phyloP scores from a whole-genome alignment of 2,797 vertebrate species.

The Poliocrania exsul region DNA sequence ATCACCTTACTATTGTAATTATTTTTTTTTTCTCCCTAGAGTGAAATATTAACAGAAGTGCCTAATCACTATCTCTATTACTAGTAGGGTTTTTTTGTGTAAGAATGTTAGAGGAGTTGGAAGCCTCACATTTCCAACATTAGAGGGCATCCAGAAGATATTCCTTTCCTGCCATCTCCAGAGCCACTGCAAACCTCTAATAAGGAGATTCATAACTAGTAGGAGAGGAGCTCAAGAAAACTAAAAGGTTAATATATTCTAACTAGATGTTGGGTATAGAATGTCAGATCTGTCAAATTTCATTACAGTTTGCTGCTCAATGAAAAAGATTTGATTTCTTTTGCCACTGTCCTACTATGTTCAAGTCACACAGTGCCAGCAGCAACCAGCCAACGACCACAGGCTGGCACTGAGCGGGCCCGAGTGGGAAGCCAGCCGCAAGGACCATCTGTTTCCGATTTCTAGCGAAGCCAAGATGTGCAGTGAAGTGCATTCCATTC shows the following conservation, averaged over 20 bases:
- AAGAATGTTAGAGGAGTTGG: neutral
- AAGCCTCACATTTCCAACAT: neutral
- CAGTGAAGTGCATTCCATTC: slow-evolving; percentile 83
- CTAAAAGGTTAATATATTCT: slow-evolving; percentile 89
- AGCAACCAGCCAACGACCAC: slow-evolving; percentile 88
- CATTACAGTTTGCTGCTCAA: slow-evolving; percentile 86
- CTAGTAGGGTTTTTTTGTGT: neutral
- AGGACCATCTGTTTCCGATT: slow-evolving; percentile 92
- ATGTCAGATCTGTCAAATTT: slow-evolving; percentile 88
- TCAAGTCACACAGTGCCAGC: slow-evolving; percentile 87
- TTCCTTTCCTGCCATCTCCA: neutral
- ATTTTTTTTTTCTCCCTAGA: neutral
- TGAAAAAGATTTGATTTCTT: slow-evolving; percentile 85
- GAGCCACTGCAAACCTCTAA: slow-evolving; percentile 28
- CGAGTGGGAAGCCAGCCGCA: slow-evolving; percentile 87
- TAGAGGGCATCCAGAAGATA: neutral
- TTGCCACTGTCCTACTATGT: slow-evolving; percentile 87
- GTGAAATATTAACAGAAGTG: neutral
- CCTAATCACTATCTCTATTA: neutral
- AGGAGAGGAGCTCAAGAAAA: slow-evolving; percentile 76
- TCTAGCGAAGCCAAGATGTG: slow-evolving; percentile 88
- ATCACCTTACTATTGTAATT: neutral
- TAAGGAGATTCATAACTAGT: slow-evolving; percentile 70
- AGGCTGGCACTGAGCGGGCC: slow-evolving; percentile 86
- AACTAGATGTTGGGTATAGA: slow-evolving; percentile 84